Base-by-base conservation (phyloP, 2,888 invertebrate genomes). In the Corythucha ciliata region DNA sequence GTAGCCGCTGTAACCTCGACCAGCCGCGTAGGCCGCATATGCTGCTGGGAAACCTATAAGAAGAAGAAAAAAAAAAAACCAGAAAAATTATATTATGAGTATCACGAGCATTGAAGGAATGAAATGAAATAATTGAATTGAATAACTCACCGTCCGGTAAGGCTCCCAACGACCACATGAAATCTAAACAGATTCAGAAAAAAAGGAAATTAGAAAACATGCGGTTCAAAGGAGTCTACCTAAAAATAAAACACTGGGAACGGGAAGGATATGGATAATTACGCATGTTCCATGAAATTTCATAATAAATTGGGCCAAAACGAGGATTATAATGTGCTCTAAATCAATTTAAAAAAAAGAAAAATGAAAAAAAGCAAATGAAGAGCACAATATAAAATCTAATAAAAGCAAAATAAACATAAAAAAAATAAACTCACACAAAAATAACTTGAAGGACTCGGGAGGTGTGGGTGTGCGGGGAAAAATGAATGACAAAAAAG, bases 141-240 rank as follows among this genome's bases (percentile, higher is more conserved):
- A 33, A n/a, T 25, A 61, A 83, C 88, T 87, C 79, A 91, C 91
- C 90, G 79, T 91, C 91, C 76, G 90, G 90, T 79, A 91, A 83
- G 78, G 89, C 88, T 80, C 90, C 91, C 83, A 91, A 83, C 76
- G 90, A 90, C 91, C 91, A 91, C 89, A 91, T 90, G 83, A 91
- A 90, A 87, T 91, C 91, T 91, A 85, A 77, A 85, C 78, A 77
- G 53, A 55, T 20, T 39, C 40, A 18, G 18, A 53, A 49, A 48
- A 50, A 51, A 51, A 51, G 26, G 16, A 21, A 44, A 41, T 49
- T 49, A 41, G 49, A 41, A 42, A 48, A 37, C 42, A 54, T 40
- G 39, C 36, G 16, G 37, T 37, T 44, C 41, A 47, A 42, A 45
- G 41, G 52, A 36, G 34, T 21, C 41, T 24, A 39, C 21, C 27